Evolutionary conservation across 2,113 vertebrate genomes (phyloP).

Genomic region (Leucosticte australis): DNA sequence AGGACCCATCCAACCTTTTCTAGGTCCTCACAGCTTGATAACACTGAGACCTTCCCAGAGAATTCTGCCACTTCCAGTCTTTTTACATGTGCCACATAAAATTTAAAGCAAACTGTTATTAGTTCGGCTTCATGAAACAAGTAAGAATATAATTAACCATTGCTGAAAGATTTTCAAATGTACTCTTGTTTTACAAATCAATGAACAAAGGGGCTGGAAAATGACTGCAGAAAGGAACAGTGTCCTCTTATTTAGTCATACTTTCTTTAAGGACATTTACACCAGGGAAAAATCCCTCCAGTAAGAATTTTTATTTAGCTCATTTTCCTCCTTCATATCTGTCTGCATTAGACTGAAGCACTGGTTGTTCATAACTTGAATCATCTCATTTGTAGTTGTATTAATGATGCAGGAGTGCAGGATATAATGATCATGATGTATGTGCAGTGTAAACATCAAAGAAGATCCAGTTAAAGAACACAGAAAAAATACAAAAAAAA

Average conservation of each 20-base stretch:
- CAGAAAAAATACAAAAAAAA: not conserved
- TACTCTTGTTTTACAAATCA: not conserved
- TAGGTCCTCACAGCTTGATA: not conserved
- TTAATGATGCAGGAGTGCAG: slow-evolving; percentile 22
- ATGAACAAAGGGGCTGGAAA: not conserved
- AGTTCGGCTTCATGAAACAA: not conserved
- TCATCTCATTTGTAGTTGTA: not conserved
- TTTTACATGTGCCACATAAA: not conserved
- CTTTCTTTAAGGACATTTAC: not conserved
- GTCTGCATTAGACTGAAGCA: not conserved
- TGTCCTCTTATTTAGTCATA: not conserved
- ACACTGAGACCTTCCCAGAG: not conserved
- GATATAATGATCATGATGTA: slow-evolving; percentile 30
- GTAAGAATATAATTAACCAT: not conserved
- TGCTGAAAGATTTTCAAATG: not conserved
- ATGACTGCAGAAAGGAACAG: not conserved
- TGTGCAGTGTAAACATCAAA: slow-evolving; percentile 59
- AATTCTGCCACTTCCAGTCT: not conserved
- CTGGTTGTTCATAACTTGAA: slow-evolving; percentile 19
- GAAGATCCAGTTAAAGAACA: slow-evolving; percentile 40
- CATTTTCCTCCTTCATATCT: slow-evolving; percentile 9
- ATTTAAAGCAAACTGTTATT: not conserved
- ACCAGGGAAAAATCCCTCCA: slow-evolving; percentile 13
- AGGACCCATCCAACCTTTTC: not conserved
- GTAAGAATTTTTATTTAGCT: slow-evolving; percentile 40